A percentile compares a stretch with the other conserved stretches of the same genome.
phyloP scores from a whole-genome alignment of 2,113 vertebrate species.

The Stigmatopora nigra region DNA sequence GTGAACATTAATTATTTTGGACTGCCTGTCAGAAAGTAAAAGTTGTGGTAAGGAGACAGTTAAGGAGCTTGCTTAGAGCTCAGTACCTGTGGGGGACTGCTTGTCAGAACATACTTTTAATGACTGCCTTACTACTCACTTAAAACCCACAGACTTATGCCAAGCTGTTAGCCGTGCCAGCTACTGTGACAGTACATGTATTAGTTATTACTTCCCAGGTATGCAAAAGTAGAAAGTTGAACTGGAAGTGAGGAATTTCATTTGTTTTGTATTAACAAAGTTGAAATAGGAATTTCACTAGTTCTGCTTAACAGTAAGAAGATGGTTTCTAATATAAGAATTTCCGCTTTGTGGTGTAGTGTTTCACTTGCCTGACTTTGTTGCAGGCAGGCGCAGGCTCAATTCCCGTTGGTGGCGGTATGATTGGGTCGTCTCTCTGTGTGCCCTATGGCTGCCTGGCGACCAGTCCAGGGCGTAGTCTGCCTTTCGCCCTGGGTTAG shows the following conservation, averaged over 20 bases:
- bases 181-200: slow-evolving; percentile 54
- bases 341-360: too few relatives aligned
- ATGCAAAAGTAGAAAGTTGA: slow-evolving; percentile 38
- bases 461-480: too few relatives aligned
- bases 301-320: slow-evolving; percentile 25
- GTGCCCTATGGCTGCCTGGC: too few relatives aligned
- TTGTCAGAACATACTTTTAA: slow-evolving; percentile 50
- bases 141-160: slow-evolving; percentile 33
- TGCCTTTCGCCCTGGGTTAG: too few relatives aligned
- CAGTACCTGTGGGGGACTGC: slow-evolving; percentile 27
- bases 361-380: too few relatives aligned
- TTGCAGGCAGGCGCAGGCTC: too few relatives aligned
- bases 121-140: slow-evolving; percentile 42
- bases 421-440: too few relatives aligned
- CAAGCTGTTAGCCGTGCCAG: slow-evolving; percentile 43
- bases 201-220: slow-evolving; percentile 54
- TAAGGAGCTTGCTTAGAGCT: not conserved
- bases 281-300: slow-evolving; percentile 42
- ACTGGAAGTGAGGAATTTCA: slow-evolving; percentile 53
- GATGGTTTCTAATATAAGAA: too few relatives aligned
- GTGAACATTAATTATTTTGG: slow-evolving; percentile 17
- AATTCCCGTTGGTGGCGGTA: too few relatives aligned
- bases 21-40: slow-evolving; percentile 18
- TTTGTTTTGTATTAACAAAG: slow-evolving; percentile 45
- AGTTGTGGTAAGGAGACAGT: slow-evolving; percentile 20